These are phyloP conservation scores for Enteromius viviparus DNA, from an alignment of 2,797 vertebrate genomes.

Conservation along the genomic window DNA sequence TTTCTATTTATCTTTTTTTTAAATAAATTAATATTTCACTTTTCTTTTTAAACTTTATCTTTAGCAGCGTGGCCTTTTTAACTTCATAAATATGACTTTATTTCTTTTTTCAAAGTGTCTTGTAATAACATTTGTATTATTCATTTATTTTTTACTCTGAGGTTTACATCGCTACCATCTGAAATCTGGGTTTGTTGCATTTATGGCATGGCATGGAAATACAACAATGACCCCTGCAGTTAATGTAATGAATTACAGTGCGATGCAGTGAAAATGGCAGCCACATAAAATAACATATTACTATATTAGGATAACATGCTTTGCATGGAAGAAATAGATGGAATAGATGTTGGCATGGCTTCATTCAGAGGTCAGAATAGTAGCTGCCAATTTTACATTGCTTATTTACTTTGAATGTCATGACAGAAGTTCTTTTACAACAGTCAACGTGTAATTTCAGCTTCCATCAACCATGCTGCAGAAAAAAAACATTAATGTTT, in stretches of 20 bases:
- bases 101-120: background rate
- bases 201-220: slow-evolving; percentile 9
- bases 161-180: background rate
- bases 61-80: background rate
- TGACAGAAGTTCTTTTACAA: slow-evolving; percentile 25
- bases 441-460: slow-evolving; percentile 48
- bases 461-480: slow-evolving; percentile 38
- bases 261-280: slow-evolving; percentile 21
- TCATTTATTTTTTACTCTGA: background rate
- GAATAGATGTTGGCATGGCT: slow-evolving; percentile 25
- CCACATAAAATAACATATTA: slow-evolving; percentile 18
- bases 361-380: slow-evolving; percentile 12
- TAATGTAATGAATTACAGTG: slow-evolving; percentile 2
- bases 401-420: slow-evolving; percentile 17
- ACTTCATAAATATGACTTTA: background rate
- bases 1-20: background rate
- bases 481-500: slow-evolving; percentile 35
- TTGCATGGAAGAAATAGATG: slow-evolving; percentile 8
- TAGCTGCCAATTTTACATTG: slow-evolving; percentile 2
- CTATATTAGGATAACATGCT: slow-evolving; percentile 32
- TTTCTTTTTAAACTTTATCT: background rate
- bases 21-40: background rate
- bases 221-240: slow-evolving; percentile 38
- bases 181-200: slow-evolving; percentile 29
- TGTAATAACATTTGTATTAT: background rate